Percentiles rank a stretch among this genome's conserved stretches.
Evolutionary conservation across 2,888 invertebrate genomes (phyloP).

Genomic region (Invenusta paracnida): DNA sequence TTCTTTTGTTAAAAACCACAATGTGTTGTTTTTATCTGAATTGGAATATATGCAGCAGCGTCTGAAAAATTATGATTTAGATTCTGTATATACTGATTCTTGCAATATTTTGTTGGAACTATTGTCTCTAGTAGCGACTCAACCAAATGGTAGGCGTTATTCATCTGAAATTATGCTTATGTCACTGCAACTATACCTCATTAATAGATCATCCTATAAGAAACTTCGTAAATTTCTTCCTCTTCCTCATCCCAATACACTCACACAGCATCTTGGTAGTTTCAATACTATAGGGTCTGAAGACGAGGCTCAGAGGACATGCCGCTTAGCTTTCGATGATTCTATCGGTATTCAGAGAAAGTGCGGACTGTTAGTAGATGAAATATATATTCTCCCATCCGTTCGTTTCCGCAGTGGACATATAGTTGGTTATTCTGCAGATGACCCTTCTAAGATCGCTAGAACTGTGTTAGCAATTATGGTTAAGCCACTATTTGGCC

Average conservation of each 20-base stretch:
- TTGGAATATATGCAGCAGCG: conserved; percentile 30
- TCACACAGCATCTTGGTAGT: conserved; percentile 29
- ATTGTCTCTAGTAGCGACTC: conserved; percentile 25
- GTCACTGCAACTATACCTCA: conserved; percentile 22
- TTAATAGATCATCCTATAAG: conserved; percentile 20
- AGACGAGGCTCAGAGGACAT: conserved; percentile 17
- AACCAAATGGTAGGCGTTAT: conserved; percentile 33
- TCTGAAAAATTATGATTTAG: conserved; percentile 8
- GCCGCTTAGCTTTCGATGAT: conserved; percentile 6
- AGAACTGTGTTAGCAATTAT: conserved; percentile 34
- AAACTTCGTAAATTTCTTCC: conserved; percentile 24
- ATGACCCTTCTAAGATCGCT: conserved; percentile 28
- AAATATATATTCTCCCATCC: conserved; percentile 36
- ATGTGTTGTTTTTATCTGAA: conserved; percentile 25
- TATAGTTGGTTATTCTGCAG: conserved; percentile 35
- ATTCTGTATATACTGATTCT: conserved; percentile 30
- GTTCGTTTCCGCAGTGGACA: conserved; percentile 31
- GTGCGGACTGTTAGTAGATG: conserved; percentile 33
- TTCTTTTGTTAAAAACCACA: conserved; percentile 31
- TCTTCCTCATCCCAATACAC: conserved; percentile 31
- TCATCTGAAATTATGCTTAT: conserved; percentile 14
- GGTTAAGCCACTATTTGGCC: conserved; percentile 26
- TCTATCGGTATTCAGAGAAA: conserved; percentile 20
- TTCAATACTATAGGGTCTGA: conserved; percentile 5
- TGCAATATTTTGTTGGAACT: conserved; percentile 18